Conservation (phyloP, 2,888 invertebrate species). For the Macrophya annulata region DNA sequence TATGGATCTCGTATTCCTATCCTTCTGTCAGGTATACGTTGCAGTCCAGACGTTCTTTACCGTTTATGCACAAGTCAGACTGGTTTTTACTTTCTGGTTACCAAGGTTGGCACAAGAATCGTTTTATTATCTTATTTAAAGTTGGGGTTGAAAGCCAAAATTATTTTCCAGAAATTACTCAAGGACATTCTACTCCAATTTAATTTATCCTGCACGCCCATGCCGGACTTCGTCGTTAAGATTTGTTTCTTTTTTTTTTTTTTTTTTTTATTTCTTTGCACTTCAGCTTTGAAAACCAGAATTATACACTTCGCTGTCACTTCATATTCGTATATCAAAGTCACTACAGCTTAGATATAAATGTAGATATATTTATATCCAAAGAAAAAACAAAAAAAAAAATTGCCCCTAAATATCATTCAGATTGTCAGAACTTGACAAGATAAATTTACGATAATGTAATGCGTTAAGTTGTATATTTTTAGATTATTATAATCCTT, state of each 20-base stretch:
- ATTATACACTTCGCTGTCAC: neutral
- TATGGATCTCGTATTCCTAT: neutral
- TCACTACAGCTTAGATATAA: neutral
- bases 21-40: neutral
- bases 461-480: no score
- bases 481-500: no score
- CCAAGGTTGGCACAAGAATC: neutral
- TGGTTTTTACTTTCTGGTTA: conserved; percentile 5
- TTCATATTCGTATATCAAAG: neutral
- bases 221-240: no score
- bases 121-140: neutral
- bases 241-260: neutral
- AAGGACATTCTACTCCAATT: neutral
- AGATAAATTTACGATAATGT: neutral
- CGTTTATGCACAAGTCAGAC: conserved; percentile 1
- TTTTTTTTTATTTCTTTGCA: neutral
- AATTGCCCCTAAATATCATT: neutral
- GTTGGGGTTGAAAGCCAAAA: conserved; percentile 25
- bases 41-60: neutral
- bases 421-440: neutral
- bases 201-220: neutral
- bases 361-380: neutral
- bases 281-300: neutral
- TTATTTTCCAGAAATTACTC: neutral
- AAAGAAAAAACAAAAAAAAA: neutral